Percentiles rank a stretch among this genome's conserved stretches.
phyloP scores from a whole-genome alignment of 2,797 vertebrate genomes.

The Psittacula derbiana region DNA sequence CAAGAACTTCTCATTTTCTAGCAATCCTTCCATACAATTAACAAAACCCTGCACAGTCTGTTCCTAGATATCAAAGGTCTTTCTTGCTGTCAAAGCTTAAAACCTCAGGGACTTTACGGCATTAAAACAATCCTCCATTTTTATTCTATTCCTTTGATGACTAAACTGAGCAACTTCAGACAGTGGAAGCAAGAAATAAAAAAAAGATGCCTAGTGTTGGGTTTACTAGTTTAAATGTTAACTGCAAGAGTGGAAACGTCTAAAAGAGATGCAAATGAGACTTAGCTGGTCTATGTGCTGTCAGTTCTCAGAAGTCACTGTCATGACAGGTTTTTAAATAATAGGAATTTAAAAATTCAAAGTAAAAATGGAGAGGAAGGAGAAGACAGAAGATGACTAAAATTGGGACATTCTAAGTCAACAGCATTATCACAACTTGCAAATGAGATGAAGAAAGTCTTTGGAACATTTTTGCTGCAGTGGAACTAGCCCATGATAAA shows the following conservation, averaged over 20 bases:
- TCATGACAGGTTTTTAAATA: neutral
- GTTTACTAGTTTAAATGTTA: neutral
- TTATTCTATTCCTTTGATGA: neutral
- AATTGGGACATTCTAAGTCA: neutral
- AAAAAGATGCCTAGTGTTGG: neutral
- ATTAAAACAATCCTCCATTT: neutral
- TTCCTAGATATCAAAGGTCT: neutral
- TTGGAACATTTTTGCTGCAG: constrained; percentile 9
- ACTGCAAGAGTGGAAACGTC: neutral
- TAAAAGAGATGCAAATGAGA: neutral
- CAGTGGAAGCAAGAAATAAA: neutral
- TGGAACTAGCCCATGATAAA: constrained; percentile 48
- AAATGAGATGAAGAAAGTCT: constrained; percentile 53
- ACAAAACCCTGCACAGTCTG: neutral
- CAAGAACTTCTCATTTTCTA: neutral
- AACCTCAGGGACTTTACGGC: neutral
- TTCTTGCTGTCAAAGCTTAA: neutral
- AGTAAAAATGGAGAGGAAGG: neutral
- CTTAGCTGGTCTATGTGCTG: neutral
- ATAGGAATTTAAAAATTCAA: neutral
- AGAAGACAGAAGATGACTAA: neutral
- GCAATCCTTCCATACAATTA: neutral
- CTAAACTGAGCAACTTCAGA: neutral
- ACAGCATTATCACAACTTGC: neutral
- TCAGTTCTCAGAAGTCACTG: neutral